These are phyloP conservation scores for Mycteria americana DNA, from an alignment of 2,797 vertebrate genomes.

Conservation along the genomic window DNA sequence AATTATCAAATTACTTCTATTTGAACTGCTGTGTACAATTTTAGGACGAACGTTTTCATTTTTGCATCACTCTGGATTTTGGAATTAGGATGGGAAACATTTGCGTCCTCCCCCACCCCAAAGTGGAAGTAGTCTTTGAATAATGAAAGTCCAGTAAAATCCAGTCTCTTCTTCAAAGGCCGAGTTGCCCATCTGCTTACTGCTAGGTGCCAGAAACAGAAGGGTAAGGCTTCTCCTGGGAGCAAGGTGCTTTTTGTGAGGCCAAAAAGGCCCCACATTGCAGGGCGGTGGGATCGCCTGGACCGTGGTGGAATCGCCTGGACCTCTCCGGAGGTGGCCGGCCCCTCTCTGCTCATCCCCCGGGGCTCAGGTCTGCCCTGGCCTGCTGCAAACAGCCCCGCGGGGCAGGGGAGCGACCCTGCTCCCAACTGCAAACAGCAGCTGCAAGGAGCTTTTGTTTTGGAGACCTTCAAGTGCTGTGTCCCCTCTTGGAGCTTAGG, in stretches of 20 bases:
- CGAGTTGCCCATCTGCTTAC: background rate
- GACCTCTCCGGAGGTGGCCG: background rate
- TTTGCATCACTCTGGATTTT: background rate
- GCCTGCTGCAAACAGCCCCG: too few relatives aligned
- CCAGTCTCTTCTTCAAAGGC: background rate
- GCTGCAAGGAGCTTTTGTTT: background rate
- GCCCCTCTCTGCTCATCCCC: background rate
- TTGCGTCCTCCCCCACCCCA: background rate
- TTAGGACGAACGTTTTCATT: background rate
- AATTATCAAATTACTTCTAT: background rate
- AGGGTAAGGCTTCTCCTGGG: background rate
- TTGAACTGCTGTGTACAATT: background rate
- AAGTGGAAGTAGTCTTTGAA: background rate
- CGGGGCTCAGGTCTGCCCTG: background rate
- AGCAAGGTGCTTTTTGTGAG: background rate
- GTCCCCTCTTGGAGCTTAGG: background rate
- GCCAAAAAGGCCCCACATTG: too few relatives aligned
- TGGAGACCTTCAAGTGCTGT: rapidly evolving
- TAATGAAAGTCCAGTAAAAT: background rate
- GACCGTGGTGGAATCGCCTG: background rate
- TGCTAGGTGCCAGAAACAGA: background rate
- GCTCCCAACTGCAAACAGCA: background rate
- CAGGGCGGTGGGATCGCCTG: background rate
- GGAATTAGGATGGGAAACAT: background rate
- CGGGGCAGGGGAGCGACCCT: background rate